Conservation (phyloP, 2,113 vertebrate genomes). For the Cyanoderma ruficeps region DNA sequence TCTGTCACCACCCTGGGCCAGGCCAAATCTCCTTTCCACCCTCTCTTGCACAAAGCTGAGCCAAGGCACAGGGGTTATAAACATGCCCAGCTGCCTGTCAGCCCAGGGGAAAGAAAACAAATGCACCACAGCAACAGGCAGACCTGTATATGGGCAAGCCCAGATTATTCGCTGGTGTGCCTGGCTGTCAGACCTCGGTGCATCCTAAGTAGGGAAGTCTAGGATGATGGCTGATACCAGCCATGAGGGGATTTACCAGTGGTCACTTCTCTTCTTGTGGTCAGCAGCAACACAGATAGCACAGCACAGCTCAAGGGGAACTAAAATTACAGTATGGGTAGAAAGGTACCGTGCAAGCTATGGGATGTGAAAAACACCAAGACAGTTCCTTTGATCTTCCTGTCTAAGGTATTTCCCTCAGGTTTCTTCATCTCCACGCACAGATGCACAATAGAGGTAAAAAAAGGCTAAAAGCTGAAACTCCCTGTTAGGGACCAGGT, state of each 20-base stretch:
- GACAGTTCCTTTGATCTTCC: neutral
- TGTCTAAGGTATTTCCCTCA: neutral
- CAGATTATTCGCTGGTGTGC: neutral
- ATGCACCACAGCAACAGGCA: neutral
- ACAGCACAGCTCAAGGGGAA: neutral
- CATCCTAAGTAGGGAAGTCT: neutral
- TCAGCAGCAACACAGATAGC: neutral
- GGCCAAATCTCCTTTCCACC: slow-evolving; percentile 32
- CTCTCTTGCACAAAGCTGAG: neutral
- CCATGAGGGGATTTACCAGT: neutral
- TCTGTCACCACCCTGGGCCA: slow-evolving; percentile 9
- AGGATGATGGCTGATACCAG: neutral
- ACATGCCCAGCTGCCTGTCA: slow-evolving; percentile 29
- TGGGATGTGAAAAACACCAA: fast-evolving
- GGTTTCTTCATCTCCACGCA: neutral
- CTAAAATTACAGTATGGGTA: neutral
- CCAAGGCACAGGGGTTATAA: neutral
- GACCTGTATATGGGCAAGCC: slow-evolving; percentile 34
- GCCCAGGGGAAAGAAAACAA: neutral
- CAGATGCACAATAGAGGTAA: neutral
- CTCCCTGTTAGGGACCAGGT: neutral
- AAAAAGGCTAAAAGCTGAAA: neutral
- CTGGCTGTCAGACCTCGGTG: neutral
- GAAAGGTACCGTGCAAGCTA: neutral
- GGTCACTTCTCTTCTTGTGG: neutral